phyloP scores from a whole-genome alignment of 2,113 vertebrate genomes.

The Clinocottus analis region DNA sequence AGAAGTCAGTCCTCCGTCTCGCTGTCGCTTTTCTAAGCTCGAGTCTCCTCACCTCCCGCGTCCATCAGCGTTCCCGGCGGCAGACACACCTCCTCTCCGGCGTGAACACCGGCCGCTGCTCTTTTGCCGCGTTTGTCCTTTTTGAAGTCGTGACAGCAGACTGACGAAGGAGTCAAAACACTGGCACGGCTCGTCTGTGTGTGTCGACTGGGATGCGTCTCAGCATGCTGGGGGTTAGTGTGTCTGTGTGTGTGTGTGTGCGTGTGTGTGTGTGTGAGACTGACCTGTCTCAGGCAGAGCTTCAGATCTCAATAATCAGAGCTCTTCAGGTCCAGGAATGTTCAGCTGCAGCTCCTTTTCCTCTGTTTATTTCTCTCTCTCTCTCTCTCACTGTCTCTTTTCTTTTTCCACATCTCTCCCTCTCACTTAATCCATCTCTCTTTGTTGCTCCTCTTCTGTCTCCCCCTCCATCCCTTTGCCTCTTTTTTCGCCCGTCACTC shows the following conservation, averaged over 20 bases:
- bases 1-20: neutral
- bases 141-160: slow-evolving; percentile 39
- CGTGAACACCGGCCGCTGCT: slow-evolving; percentile 28
- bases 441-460: slow-evolving; percentile 34
- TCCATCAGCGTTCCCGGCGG: neutral
- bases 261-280: slow-evolving; percentile 28
- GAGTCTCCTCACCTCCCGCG: neutral
- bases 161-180: slow-evolving; percentile 59
- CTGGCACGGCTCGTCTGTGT: slow-evolving; percentile 25
- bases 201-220: slow-evolving; percentile 45
- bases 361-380: slow-evolving; percentile 53
- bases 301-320: slow-evolving; percentile 69
- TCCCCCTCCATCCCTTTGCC: slow-evolving; percentile 19
- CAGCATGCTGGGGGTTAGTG: slow-evolving; percentile 35
- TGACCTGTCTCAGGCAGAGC: slow-evolving; percentile 50
- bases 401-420: slow-evolving; percentile 22
- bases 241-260: neutral
- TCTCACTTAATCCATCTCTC: slow-evolving; percentile 52
- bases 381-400: slow-evolving; percentile 41
- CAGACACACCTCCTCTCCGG: neutral
- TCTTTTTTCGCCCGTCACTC: slow-evolving; percentile 50
- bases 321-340: slow-evolving; percentile 68
- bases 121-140: slow-evolving; percentile 21
- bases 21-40: neutral
- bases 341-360: slow-evolving; percentile 44